Evolutionary conservation across 2,797 vertebrate genomes (phyloP).

Genomic region (Pelodytes ibericus): DNA sequence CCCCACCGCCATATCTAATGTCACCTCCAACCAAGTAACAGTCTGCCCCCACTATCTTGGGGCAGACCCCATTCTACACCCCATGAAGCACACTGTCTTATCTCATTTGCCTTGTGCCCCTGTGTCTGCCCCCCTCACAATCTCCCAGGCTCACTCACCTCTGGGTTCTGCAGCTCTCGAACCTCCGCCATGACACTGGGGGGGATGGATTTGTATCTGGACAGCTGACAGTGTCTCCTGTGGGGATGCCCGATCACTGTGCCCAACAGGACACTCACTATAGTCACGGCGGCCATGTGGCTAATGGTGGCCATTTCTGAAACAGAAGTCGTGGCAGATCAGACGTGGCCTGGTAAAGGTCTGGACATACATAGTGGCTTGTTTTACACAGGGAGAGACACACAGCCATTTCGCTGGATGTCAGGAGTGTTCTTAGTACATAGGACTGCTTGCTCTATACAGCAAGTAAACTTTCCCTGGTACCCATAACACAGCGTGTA

Average conservation of each 20-base stretch:
- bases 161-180: conserved; percentile 6
- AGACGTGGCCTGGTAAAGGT: neutral
- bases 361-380: neutral
- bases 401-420: neutral
- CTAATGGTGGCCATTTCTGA: conserved; percentile 9
- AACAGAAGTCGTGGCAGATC: neutral
- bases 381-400: neutral
- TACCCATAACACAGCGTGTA: neutral
- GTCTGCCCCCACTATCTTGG: no score
- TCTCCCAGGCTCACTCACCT: conserved; percentile 21
- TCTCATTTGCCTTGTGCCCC: neutral
- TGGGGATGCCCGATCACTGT: conserved; percentile 9
- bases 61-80: no score
- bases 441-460: no score
- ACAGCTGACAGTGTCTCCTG: neutral
- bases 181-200: neutral
- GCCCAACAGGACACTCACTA: neutral
- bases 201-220: neutral
- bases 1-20: no score
- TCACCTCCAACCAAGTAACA: no score
- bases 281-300: neutral
- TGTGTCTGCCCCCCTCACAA: neutral
- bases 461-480: no score
- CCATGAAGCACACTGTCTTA: neutral
- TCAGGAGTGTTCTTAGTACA: neutral